These are phyloP conservation scores for Cheilosia urbana DNA, from an alignment of 2,888 invertebrate genomes.

Conservation along the genomic window DNA sequence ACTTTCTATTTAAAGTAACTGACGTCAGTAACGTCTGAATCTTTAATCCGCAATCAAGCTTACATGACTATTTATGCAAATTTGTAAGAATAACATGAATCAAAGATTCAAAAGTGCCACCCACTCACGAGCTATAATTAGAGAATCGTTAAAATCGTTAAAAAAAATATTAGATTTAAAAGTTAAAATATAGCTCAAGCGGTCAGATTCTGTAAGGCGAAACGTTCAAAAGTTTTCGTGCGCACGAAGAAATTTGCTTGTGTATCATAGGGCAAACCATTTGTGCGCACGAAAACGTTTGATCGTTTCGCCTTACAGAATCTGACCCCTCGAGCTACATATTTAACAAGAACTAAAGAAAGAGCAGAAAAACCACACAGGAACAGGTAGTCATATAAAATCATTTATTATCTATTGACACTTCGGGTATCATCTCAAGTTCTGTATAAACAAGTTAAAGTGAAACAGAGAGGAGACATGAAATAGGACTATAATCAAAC, in stretches of 20 bases:
- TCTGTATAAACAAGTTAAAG: background rate
- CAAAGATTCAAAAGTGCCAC: conserved; percentile 5
- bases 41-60: background rate
- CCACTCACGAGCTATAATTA: conserved; percentile 51
- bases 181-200: too few species aligned
- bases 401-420: background rate
- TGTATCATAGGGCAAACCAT: too few species aligned
- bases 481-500: background rate
- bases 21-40: background rate
- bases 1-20: background rate
- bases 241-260: too few species aligned
- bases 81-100: background rate
- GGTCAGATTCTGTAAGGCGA: too few species aligned
- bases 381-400: background rate
- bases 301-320: too few species aligned
- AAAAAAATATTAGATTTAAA: background rate
- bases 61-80: background rate
- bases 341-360: background rate
- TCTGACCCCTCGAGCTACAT: background rate
- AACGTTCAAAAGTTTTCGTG: too few species aligned
- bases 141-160: conserved; percentile 34
- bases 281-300: too few species aligned
- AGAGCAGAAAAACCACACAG: background rate
- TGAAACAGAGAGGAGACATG: background rate
- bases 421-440: background rate